phyloP scores from a whole-genome alignment of 2,888 invertebrate species.

The Coleophora flavipennella region DNA sequence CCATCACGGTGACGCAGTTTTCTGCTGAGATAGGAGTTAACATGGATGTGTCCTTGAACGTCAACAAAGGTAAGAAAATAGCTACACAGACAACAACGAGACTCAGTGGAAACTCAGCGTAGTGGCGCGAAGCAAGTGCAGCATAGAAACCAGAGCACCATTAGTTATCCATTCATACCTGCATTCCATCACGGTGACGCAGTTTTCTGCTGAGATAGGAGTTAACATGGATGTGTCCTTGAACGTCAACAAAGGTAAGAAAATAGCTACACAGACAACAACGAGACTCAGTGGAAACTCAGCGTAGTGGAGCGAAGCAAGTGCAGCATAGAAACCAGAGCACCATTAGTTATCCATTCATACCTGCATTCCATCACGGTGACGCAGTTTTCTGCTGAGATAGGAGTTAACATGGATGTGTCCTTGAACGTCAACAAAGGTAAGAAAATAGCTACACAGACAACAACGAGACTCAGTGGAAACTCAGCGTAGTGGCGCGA shows the following conservation, averaged over 20 bases:
- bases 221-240: conserved; percentile 75
- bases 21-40: conserved; percentile 50
- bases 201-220: conserved; percentile 50
- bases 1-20: conserved; percentile 73
- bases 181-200: conserved; percentile 76
- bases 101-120: conserved; percentile 79
- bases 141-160: conserved; percentile 37
- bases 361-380: conserved; percentile 78
- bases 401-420: conserved; percentile 73
- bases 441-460: conserved; percentile 76
- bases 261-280: conserved; percentile 78
- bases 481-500: conserved; percentile 67
- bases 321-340: conserved; percentile 32
- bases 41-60: conserved; percentile 75
- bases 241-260: conserved; percentile 69
- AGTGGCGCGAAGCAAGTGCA: conserved; percentile 34
- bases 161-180: conserved; percentile 78
- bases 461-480: conserved; percentile 79
- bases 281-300: conserved; percentile 79
- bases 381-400: conserved; percentile 56
- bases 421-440: conserved; percentile 74
- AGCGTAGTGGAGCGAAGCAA: conserved; percentile 59
- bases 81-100: conserved; percentile 80
- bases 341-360: conserved; percentile 74
- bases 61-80: conserved; percentile 72